These are phyloP conservation scores for Tipula vernalis DNA, from an alignment of 2,888 invertebrate genomes.

Conservation along the genomic window DNA sequence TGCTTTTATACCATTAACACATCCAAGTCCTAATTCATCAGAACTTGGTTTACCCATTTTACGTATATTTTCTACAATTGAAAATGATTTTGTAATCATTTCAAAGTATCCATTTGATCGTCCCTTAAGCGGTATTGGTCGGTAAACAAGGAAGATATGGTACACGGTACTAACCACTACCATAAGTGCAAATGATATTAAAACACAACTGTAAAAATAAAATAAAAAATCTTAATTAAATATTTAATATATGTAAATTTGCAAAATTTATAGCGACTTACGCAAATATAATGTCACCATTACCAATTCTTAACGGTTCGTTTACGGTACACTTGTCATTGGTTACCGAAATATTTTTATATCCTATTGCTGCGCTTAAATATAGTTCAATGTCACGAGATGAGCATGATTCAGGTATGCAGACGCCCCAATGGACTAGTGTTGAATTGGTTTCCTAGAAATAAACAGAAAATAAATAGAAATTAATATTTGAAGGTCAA, in stretches of 20 bases:
- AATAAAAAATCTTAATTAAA: not conserved
- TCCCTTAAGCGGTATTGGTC: constrained; percentile 28
- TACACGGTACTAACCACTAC: constrained; percentile 38
- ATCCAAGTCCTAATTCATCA: constrained; percentile 46
- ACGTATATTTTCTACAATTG: constrained; percentile 27
- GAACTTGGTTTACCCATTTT: constrained; percentile 33
- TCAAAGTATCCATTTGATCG: constrained; percentile 20
- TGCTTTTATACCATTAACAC: constrained; percentile 51
- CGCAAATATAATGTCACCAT: constrained; percentile 33
- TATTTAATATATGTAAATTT: not conserved
- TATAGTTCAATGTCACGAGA: constrained; percentile 41
- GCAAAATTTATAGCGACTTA: constrained; percentile 22
- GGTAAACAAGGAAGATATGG: constrained; percentile 33
- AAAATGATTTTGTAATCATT: constrained; percentile 26
- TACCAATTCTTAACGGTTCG: constrained; percentile 32
- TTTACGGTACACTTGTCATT: constrained; percentile 41
- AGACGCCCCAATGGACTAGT: constrained; percentile 47
- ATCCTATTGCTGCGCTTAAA: constrained; percentile 32
- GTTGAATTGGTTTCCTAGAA: constrained; percentile 16
- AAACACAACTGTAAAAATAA: not conserved
- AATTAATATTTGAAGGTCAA: no score
- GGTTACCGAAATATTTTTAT: constrained; percentile 35
- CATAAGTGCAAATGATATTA: constrained; percentile 33
- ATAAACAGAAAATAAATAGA: not conserved
- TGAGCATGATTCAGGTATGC: constrained; percentile 47